Evolutionary conservation across 2,888 invertebrate genomes (phyloP).

Genomic region (Mythimna impura): DNA sequence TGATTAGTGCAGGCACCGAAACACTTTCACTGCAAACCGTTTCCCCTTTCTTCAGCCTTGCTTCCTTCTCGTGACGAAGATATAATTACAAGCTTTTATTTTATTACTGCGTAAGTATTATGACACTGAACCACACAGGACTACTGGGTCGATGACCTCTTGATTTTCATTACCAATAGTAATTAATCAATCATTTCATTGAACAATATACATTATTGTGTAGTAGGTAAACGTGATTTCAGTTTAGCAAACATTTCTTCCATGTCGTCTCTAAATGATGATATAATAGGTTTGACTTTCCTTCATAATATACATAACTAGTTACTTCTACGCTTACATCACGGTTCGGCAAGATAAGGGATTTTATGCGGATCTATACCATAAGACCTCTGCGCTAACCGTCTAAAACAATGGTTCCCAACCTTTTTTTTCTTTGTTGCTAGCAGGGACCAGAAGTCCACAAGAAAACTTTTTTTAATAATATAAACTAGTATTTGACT

Average conservation of each 20-base stretch:
- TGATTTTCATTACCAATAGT: not conserved
- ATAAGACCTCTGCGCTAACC: not conserved
- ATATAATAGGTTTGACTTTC: slow-evolving; percentile 13
- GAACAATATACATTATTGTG: not conserved
- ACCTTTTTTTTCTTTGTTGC: no score
- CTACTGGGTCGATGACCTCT: not conserved
- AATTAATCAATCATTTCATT: not conserved
- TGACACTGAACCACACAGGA: not conserved
- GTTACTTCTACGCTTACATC: slow-evolving; percentile 31
- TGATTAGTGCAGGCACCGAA: slow-evolving; percentile 70
- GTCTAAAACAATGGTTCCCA: no score
- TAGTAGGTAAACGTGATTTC: no score
- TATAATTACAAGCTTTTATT: slow-evolving; percentile 40
- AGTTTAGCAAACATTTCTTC: slow-evolving; percentile 7
- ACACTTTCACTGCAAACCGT: slow-evolving; percentile 74
- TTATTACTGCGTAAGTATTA: slow-evolving; percentile 9
- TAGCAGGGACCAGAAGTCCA: no score
- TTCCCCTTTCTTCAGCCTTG: slow-evolving; percentile 64
- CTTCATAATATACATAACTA: slow-evolving; percentile 25
- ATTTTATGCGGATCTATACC: slow-evolving; percentile 17
- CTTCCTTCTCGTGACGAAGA: slow-evolving; percentile 55
- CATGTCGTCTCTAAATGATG: slow-evolving; percentile 18
- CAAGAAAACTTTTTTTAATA: no score
- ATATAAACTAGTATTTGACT: no score
- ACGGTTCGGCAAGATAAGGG: slow-evolving; percentile 15